phyloP scores from a whole-genome alignment of 2,888 invertebrate genomes.

The Drosophila testacea region DNA sequence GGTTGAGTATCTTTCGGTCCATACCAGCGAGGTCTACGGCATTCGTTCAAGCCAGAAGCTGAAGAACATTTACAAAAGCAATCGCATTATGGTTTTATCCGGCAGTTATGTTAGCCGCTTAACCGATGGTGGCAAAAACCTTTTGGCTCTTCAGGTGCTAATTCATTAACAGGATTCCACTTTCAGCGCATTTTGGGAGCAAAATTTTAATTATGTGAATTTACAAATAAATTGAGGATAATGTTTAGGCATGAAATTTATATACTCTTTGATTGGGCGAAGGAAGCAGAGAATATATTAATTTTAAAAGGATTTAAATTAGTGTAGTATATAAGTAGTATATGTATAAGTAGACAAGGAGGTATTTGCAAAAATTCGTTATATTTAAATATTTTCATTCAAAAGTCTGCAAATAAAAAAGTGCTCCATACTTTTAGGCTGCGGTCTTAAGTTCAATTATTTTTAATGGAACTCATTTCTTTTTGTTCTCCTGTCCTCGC shows the following conservation, averaged over 20 bases:
- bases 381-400: too few species aligned
- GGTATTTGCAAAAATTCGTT: too few species aligned
- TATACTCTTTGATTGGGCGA: not conserved
- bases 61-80: constrained; percentile 63
- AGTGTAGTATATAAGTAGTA: not conserved
- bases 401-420: too few species aligned
- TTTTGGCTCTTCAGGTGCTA: constrained; percentile 67
- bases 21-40: constrained; percentile 76
- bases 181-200: not conserved
- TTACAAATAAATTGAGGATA: constrained; percentile 5
- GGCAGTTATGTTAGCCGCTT: constrained; percentile 60
- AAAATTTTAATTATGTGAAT: constrained; percentile 23
- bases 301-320: not conserved
- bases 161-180: constrained; percentile 29
- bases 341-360: too few species aligned
- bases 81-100: constrained; percentile 68
- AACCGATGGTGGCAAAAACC: constrained; percentile 69
- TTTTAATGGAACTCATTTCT: too few species aligned
- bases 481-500: too few species aligned
- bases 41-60: constrained; percentile 66
- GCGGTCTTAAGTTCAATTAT: too few species aligned
- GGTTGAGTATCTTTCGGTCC: constrained; percentile 68
- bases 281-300: too few species aligned
- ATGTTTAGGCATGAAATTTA: not conserved
- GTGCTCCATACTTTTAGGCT: constrained; percentile 46